Evolutionary conservation across 2,113 vertebrate genomes (phyloP).

Genomic region (Rynchops niger): DNA sequence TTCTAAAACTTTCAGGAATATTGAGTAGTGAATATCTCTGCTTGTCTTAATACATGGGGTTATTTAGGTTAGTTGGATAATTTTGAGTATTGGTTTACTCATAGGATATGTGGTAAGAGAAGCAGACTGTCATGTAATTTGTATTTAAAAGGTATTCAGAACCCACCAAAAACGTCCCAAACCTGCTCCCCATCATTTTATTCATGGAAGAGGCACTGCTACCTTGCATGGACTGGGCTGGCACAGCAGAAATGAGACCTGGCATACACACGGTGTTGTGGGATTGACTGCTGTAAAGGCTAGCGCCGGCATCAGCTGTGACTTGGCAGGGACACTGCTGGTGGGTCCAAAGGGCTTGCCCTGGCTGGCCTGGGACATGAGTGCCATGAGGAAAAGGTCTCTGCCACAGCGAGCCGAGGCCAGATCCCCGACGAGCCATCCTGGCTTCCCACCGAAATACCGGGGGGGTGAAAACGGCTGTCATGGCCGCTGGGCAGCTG

Average conservation of each 20-base stretch:
- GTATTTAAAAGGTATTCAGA: background rate
- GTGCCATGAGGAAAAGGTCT: background rate
- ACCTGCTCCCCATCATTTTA: background rate
- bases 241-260: background rate
- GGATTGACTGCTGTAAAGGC: fast-evolving
- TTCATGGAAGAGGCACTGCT: background rate
- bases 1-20: background rate
- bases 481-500: background rate
- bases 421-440: background rate
- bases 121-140: background rate
- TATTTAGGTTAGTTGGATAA: background rate
- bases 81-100: background rate
- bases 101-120: background rate
- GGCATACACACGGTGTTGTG: fast-evolving
- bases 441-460: background rate
- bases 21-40: background rate
- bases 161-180: background rate
- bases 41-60: background rate
- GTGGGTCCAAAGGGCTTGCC: background rate
- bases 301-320: background rate
- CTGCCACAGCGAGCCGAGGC: background rate
- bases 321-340: background rate
- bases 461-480: fast-evolving
- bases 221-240: background rate
- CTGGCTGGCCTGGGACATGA: background rate